Evolutionary conservation across 2,888 invertebrate species (phyloP).

Genomic region (Cephus nigrinus): DNA sequence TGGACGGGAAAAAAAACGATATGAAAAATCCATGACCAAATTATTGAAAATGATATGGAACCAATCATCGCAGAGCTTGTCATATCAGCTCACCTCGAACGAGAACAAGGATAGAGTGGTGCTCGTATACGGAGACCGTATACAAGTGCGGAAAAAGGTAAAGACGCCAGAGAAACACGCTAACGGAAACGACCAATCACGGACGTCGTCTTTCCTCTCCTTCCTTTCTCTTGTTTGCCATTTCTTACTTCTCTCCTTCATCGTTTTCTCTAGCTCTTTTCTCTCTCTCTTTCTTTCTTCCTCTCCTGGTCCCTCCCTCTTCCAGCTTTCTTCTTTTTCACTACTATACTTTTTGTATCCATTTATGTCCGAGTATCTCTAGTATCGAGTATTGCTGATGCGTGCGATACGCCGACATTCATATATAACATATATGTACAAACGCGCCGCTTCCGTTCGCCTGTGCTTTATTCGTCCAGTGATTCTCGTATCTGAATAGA

Average conservation of each 20-base stretch:
- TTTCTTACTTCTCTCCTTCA: slow-evolving; percentile 6
- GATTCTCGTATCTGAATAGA: too few species aligned
- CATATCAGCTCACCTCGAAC: slow-evolving; percentile 66
- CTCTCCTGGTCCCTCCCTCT: slow-evolving; percentile 6
- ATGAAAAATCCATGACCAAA: too few species aligned
- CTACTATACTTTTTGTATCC: neutral
- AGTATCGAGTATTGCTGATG: neutral
- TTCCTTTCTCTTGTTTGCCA: slow-evolving; percentile 19
- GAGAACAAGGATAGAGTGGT: slow-evolving; percentile 69
- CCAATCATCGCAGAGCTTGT: slow-evolving; percentile 59
- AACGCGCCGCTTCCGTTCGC: too few species aligned
- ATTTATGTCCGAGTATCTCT: neutral
- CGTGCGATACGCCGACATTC: too few species aligned
- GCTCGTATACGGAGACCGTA: slow-evolving; percentile 69
- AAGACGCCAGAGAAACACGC: slow-evolving; percentile 39
- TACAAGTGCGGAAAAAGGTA: slow-evolving; percentile 69
- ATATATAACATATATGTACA: too few species aligned
- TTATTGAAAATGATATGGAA: neutral
- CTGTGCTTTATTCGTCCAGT: too few species aligned
- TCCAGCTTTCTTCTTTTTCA: neutral
- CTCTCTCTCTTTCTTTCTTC: slow-evolving; percentile 8
- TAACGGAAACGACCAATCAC: slow-evolving; percentile 16
- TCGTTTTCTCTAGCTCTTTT: slow-evolving; percentile 7
- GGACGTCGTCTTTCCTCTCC: slow-evolving; percentile 10
- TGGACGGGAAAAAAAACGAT: neutral